Evolutionary conservation across 2,113 vertebrate species (phyloP).

Genomic region (Pimephales promelas): DNA sequence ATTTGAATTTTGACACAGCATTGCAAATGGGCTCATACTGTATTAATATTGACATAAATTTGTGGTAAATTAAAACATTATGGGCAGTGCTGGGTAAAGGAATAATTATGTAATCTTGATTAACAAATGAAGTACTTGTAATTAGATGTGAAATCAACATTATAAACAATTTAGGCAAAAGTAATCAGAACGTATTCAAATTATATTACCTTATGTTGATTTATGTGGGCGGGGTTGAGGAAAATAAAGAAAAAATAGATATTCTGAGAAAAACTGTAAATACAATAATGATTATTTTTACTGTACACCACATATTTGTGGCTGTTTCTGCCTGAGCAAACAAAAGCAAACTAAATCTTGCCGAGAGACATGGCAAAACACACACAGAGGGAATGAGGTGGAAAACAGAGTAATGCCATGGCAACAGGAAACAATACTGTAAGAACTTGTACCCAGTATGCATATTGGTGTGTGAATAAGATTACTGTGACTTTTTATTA

Average conservation of each 20-base stretch:
- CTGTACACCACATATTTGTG: constrained; percentile 29
- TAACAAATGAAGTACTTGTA: no score
- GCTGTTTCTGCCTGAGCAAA: constrained; percentile 40
- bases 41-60: not conserved
- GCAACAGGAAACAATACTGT: constrained; percentile 53
- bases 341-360: constrained; percentile 21
- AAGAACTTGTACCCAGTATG: constrained; percentile 43
- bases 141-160: no score
- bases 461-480: constrained; percentile 39
- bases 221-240: not conserved
- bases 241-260: not conserved
- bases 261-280: constrained; percentile 5
- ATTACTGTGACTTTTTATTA: constrained; percentile 10
- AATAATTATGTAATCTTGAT: no score
- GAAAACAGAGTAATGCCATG: constrained; percentile 44
- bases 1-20: no score
- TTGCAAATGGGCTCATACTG: no score
- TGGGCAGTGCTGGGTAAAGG: not conserved
- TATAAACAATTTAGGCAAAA: not conserved
- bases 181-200: no score
- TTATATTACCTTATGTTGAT: no score
- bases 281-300: constrained; percentile 3
- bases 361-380: not conserved
- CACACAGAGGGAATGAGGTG: constrained; percentile 27
- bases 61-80: not conserved